Percentiles rank a stretch among this genome's conserved stretches.
phyloP scores from a whole-genome alignment of 2,888 invertebrate genomes.

The Calameuta filiformis region DNA sequence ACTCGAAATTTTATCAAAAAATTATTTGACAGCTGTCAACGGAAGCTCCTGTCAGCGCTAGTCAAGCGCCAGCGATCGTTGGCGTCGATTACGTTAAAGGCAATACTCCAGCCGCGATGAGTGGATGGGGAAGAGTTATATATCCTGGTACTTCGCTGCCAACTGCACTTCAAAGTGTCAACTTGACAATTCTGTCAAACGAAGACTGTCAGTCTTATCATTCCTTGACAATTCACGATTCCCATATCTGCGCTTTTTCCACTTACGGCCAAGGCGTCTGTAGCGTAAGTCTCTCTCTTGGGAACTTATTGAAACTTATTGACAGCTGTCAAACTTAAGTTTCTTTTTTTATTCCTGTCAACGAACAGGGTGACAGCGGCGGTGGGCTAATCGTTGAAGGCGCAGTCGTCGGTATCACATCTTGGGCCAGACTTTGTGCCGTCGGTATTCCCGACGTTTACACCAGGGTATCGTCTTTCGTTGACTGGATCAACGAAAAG shows the following conservation, averaged over 20 bases:
- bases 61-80: conserved; percentile 2
- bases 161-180: conserved; percentile 8
- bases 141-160: conserved; percentile 1
- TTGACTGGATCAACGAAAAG: conserved; percentile 36
- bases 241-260: too few relatives aligned
- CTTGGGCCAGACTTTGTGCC: conserved; percentile 33
- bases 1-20: background rate
- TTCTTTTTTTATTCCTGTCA: background rate
- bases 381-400: conserved; percentile 14
- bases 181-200: conserved; percentile 12
- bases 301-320: background rate
- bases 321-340: background rate
- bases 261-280: too few relatives aligned
- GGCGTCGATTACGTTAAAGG: background rate
- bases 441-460: conserved; percentile 31
- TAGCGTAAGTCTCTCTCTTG: conserved; percentile 4
- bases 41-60: background rate
- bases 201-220: conserved; percentile 4
- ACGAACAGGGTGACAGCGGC: conserved; percentile 14
- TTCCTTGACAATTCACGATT: too few relatives aligned
- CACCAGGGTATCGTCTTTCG: conserved; percentile 19
- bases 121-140: conserved; percentile 13
- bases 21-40: conserved; percentile 9
- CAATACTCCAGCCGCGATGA: conserved; percentile 1
- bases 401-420: conserved; percentile 29